A percentile compares a stretch with the other conserved stretches of the same genome.
These are phyloP conservation scores for Drosophila sproati DNA, from an alignment of 1,140 invertebrate genomes.

Conservation along the genomic window DNA sequence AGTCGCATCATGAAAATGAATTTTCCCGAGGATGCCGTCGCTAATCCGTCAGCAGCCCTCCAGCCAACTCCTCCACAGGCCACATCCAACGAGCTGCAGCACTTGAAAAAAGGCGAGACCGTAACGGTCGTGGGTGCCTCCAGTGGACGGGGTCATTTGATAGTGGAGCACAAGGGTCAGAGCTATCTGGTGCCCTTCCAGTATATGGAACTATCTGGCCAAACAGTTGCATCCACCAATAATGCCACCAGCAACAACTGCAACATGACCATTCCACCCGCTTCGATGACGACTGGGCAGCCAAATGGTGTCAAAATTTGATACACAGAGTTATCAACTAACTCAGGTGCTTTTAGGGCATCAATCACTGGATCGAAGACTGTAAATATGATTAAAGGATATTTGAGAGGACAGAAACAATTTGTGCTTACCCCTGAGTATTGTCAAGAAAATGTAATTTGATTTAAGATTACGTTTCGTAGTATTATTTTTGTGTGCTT, in stretches of 20 bases:
- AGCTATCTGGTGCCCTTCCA: conserved; percentile 94
- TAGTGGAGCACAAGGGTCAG: conserved; percentile 93
- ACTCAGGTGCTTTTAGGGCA: not conserved
- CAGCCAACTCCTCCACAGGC: conserved; percentile 16
- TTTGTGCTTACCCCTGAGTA: conserved; percentile 1
- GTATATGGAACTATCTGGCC: conserved; percentile 86
- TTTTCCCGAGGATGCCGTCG: conserved; percentile 88
- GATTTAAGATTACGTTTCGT: conserved; percentile 4
- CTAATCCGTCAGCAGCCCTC: conserved; percentile 80
- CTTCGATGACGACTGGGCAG: conserved; percentile 23
- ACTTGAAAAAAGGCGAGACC: conserved; percentile 91
- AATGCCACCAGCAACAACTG: conserved; percentile 33
- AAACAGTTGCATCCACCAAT: conserved; percentile 12
- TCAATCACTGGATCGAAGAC: conserved; percentile 30
- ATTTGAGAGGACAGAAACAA: not conserved
- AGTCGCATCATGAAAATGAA: conserved; percentile 95
- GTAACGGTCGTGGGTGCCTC: conserved; percentile 94
- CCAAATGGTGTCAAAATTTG: conserved; percentile 60
- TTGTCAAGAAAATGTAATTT: conserved; percentile 10
- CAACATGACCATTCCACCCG: conserved; percentile 8
- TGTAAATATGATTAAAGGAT: conserved; percentile 53
- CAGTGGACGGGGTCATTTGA: conserved; percentile 90
- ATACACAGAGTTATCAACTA: conserved; percentile 1
- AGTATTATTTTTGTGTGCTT: conserved; percentile 60
- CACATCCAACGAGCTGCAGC: conserved; percentile 46